A percentile compares a stretch with the other conserved stretches of the same genome.
phyloP scores from a whole-genome alignment of 2,113 vertebrate species.

The Pholis gunnellus region DNA sequence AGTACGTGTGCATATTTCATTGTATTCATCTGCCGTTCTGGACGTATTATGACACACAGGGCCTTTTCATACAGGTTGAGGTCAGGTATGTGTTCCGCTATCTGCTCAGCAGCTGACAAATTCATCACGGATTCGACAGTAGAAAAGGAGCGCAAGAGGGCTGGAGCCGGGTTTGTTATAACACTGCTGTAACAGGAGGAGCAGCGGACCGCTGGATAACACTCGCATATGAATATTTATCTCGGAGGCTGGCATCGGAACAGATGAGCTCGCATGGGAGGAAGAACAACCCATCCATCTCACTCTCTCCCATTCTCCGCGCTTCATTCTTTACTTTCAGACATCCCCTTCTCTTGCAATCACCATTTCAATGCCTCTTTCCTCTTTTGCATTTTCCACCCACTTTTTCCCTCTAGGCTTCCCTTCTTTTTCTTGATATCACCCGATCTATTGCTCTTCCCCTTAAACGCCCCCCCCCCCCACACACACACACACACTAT shows the following conservation, averaged over 20 bases:
- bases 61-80: constrained; percentile 18
- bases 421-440: constrained; percentile 77
- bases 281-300: constrained; percentile 73
- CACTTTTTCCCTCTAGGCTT: constrained; percentile 75
- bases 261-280: constrained; percentile 76
- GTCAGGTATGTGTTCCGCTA: constrained; percentile 26
- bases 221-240: constrained; percentile 79
- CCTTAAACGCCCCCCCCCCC: constrained; percentile 66
- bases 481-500: no score
- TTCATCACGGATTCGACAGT: constrained; percentile 43
- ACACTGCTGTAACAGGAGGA: constrained; percentile 28
- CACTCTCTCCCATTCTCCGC: constrained; percentile 65
- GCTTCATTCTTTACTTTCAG: constrained; percentile 75
- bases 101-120: constrained; percentile 49
- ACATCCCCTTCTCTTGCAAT: constrained; percentile 75
- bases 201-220: constrained; percentile 63
- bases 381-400: constrained; percentile 79
- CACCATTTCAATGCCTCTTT: constrained; percentile 79
- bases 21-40: constrained; percentile 23
- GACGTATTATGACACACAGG: constrained; percentile 37
- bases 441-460: constrained; percentile 77
- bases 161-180: constrained; percentile 21
- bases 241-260: constrained; percentile 69
- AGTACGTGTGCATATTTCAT: constrained; percentile 42
- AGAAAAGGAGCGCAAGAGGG: constrained; percentile 10